Percentiles rank a stretch among this genome's conserved stretches.
phyloP scores from a whole-genome alignment of 1,140 invertebrate species.

The Panulirus ornatus region DNA sequence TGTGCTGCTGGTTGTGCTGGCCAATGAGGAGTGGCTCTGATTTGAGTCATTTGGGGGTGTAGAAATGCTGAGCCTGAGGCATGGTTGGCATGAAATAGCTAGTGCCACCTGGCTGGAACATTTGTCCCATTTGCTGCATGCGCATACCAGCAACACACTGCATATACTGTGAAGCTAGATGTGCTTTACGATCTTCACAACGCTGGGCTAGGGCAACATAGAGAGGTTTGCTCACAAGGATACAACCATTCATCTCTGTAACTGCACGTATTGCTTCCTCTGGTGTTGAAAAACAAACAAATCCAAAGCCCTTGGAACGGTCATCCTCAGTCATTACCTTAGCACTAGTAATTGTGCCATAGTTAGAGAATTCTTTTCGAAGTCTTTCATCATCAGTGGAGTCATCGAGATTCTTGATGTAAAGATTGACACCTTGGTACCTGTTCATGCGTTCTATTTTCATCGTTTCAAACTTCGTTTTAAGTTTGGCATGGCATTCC shows the following conservation, averaged over 20 bases:
- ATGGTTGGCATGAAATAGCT: constrained; percentile 95
- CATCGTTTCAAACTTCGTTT: constrained; percentile 95
- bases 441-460: constrained; percentile 97
- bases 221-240: constrained; percentile 96
- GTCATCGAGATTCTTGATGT: constrained; percentile 99
- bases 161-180: constrained; percentile 98
- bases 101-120: constrained; percentile 89
- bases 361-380: constrained; percentile 95
- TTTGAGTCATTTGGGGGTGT: constrained; percentile 90
- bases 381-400: constrained; percentile 97
- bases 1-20: constrained; percentile 83
- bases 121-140: constrained; percentile 85
- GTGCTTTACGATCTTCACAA: constrained; percentile 98
- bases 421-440: constrained; percentile 94
- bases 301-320: constrained; percentile 97
- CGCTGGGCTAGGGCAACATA: constrained; percentile 99
- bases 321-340: constrained; percentile 84
- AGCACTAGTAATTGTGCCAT: constrained; percentile 98
- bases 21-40: constrained; percentile 93
- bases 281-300: constrained; percentile 99
- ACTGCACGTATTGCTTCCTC: constrained; percentile 99
- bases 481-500: constrained; percentile 97
- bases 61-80: constrained; percentile 90
- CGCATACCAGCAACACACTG: constrained; percentile 97
- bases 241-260: constrained; percentile 98